phyloP scores from a whole-genome alignment of 2,797 vertebrate species.

The Gallirallus australis region DNA sequence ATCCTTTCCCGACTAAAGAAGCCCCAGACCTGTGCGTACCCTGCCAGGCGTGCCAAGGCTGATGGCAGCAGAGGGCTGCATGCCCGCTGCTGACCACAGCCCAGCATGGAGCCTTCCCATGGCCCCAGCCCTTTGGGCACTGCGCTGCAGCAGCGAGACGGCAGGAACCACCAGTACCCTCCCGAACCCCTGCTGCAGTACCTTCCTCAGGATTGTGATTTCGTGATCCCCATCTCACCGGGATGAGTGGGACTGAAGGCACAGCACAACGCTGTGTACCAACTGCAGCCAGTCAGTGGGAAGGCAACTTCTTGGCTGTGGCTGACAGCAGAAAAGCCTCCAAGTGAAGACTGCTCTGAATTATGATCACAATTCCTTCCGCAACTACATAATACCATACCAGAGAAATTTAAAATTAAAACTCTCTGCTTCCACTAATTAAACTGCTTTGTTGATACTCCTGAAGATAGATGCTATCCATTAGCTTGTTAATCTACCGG shows the following conservation, averaged over 20 bases:
- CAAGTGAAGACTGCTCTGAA: not conserved
- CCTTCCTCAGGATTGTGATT: not conserved
- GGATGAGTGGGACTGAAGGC: not conserved
- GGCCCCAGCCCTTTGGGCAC: not conserved
- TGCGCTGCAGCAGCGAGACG: accelerated
- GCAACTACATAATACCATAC: not conserved
- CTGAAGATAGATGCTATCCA: not conserved
- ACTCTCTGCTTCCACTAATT: not conserved
- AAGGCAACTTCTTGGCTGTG: not conserved
- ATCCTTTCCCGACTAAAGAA: not conserved
- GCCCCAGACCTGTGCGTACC: accelerated
- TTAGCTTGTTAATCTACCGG: not conserved
- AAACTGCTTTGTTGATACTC: not conserved
- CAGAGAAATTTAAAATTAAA: not conserved
- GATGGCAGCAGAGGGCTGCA: not conserved
- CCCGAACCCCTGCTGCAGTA: not conserved
- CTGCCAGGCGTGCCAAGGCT: not conserved
- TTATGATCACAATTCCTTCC: not conserved
- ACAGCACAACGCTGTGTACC: too few species aligned
- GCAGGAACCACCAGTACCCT: not conserved
- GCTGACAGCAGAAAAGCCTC: not conserved
- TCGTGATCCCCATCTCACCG: not conserved
- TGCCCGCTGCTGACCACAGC: not conserved
- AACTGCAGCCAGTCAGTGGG: not conserved
- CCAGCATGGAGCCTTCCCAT: too few species aligned